Percentiles rank a stretch among this genome's conserved stretches.
Evolutionary conservation across 2,113 vertebrate species (phyloP).

Genomic region (Chionis minor): DNA sequence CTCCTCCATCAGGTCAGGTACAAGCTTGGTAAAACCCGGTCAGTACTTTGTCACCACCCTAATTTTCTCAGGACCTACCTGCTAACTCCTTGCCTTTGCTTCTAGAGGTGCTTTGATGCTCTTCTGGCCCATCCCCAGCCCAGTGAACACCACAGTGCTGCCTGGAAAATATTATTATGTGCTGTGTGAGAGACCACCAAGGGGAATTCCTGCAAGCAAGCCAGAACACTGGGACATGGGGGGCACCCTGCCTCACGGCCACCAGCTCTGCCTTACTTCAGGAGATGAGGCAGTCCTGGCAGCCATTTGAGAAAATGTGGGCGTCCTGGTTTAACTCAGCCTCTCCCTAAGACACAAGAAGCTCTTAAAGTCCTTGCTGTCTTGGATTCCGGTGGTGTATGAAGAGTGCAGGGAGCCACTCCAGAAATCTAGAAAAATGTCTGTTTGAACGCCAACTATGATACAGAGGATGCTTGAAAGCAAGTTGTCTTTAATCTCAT

Average conservation of each 20-base stretch:
- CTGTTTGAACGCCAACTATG: not conserved
- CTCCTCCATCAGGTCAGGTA: not conserved
- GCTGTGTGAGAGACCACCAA: rapidly evolving
- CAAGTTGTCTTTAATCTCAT: not conserved
- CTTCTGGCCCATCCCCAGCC: not conserved
- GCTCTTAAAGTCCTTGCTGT: not conserved
- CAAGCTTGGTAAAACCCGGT: not conserved
- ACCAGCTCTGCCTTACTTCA: not conserved
- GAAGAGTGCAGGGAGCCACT: not conserved
- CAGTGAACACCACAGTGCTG: not conserved
- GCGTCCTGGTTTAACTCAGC: not conserved
- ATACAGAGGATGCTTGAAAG: not conserved
- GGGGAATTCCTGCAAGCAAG: not conserved
- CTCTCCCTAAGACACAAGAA: not conserved
- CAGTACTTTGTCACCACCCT: not conserved
- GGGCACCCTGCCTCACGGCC: not conserved
- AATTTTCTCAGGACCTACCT: not conserved
- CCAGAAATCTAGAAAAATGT: not conserved
- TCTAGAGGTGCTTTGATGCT: not conserved
- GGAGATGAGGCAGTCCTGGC: not conserved
- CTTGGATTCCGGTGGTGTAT: not conserved
- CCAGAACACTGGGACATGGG: not conserved
- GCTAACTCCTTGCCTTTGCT: not conserved
- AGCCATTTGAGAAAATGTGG: not conserved
- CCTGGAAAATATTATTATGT: not conserved